Evolutionary conservation across 2,113 vertebrate species (phyloP).

Genomic region (Machaerirhynchus nigripectus): DNA sequence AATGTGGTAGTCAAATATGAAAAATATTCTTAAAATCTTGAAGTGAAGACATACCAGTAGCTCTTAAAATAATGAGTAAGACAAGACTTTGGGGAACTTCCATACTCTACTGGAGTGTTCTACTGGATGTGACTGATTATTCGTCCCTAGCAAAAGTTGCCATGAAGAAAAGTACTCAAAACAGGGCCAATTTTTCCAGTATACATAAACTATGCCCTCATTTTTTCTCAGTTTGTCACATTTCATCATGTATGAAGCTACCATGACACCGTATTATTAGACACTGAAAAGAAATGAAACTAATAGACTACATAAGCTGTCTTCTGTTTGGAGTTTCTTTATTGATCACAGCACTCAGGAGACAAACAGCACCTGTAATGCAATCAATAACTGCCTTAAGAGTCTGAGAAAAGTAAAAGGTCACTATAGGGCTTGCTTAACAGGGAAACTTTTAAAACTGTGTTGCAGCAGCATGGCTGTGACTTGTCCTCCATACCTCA

Average conservation of each 20-base stretch:
- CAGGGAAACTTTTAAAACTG: not conserved
- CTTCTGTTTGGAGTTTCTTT: not conserved
- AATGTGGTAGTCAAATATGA: not conserved
- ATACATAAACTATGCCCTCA: not conserved
- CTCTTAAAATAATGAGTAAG: not conserved
- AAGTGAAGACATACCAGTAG: not conserved
- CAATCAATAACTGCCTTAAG: not conserved
- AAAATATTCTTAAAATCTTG: not conserved
- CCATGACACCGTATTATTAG: not conserved
- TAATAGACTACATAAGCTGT: not conserved
- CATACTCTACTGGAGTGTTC: not conserved
- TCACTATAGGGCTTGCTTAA: not conserved
- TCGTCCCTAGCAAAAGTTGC: not conserved
- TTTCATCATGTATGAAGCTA: not conserved
- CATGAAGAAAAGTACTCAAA: not conserved
- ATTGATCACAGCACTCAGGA: not conserved
- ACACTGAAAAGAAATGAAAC: not conserved
- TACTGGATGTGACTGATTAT: fast-evolving
- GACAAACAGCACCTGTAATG: not conserved
- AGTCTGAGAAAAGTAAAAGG: not conserved
- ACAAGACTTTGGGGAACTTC: not conserved
- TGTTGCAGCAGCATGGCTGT: not conserved
- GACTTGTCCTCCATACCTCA: not conserved
- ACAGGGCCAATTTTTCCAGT: not conserved
- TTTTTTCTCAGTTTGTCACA: not conserved